Base-by-base conservation (phyloP, 2,888 invertebrate genomes). In the Hypomecis punctinalis region DNA sequence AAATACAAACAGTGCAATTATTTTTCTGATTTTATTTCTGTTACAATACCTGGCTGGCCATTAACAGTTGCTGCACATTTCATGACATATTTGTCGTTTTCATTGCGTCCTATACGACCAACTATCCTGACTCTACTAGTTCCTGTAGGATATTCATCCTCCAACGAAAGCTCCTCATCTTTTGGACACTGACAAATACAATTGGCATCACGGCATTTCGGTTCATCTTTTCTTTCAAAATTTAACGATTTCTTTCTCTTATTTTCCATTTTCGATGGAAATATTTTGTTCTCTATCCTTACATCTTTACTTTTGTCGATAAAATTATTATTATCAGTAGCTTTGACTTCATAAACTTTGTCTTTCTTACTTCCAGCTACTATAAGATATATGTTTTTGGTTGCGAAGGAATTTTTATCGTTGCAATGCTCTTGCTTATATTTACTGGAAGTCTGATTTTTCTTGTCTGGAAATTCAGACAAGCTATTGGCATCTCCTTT, bases 51-150 rank as follows among this genome's bases (percentile, higher is more conserved):
- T 68, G 86, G 82, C 63, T 81, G 76, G 45, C 86, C 82, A 57
- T 90, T 76, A 6, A 91, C 74, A 6, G 86, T 86, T 43, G 91
- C 89, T 49, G 83, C 82, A 73, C 86, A 92, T 66, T 82, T 84
- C 37, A 91, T 66, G 1, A 90, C 77, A 62, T 87, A 91, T 70
- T 80, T 80, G 53, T 90, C 86, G 49, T 89, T 79, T 42, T 83
- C 76, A 39, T 79, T 83, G 3, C 87, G 68, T 0, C 90, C 92
- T 10, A 92, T 70, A 51, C 79, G 82, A 7, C 92, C 91, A 37
- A 81, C 78, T 59, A 92, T 86, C 55, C 77, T 80, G 0, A 91
- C 79, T 35, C 80, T 80, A 68, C 83, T 88, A 67, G 73, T 82
- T 2, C 67, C 71, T 4, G 54, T 13, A 0, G 56, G 11, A 40